Evolutionary conservation across 2,113 vertebrate species (phyloP), one percentile per base, ranked within the genome.

Genomic region (Leptocoma aspasia): DNA sequence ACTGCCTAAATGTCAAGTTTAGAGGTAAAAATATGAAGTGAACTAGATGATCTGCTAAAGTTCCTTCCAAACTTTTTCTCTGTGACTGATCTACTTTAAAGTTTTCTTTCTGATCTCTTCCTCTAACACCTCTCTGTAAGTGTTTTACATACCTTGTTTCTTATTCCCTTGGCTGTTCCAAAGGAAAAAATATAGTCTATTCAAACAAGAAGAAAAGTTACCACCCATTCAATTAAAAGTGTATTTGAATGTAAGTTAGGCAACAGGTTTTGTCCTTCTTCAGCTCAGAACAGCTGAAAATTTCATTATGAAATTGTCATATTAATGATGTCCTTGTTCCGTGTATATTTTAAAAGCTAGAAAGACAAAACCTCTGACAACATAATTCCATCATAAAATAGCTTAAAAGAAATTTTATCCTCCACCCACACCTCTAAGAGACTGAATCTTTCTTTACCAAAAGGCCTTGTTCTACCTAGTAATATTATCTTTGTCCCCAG

Each of bases 401-500:
- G 91, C 88, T 97, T 96, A 54, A 93, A 93, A 75, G 70, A 63
- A 28, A 81, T 81, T 91, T 94, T 57, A 45, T 77, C 63, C 53
- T 60, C 88, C 50, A 20, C 92, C 78, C 42, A 78, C 80, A 96
- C 79, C 66, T 86, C 49, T 64, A 90, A 91, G 73, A 96, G 54
- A 97, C 90, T 56, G 78, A 95, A 68, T 87, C 65, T 94, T 82
- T 95, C 82, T 96, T 96, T 84, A 66, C 39, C 18, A 42, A 77
- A 82, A 90, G 86, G 64, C 81, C 41, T 89, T 97, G 19, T 94
- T 97, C 87, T 96, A 88, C 82, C 69, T 69, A 39, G 84, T 76
- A 96, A 94, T 96, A 97, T 95, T 96, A 91, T 82, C 56, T 95
- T 84, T 92, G 56, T 97, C 95, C 89, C 93, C n/a, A 86, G 95